These are phyloP conservation scores for Pterocles gutturalis DNA, from an alignment of 2,113 vertebrate genomes.

Conservation along the genomic window DNA sequence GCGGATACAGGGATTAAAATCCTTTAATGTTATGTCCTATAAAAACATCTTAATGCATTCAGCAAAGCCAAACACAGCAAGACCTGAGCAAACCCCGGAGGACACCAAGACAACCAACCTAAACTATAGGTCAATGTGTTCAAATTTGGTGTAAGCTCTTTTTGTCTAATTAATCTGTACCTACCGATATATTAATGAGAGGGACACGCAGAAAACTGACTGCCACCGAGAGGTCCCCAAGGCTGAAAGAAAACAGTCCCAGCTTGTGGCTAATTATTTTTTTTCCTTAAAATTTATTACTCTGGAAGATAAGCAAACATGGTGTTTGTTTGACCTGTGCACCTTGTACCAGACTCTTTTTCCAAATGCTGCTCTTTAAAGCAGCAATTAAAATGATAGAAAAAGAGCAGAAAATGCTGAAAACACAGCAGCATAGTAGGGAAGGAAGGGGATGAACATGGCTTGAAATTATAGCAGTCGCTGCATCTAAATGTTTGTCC, in stretches of 20 bases:
- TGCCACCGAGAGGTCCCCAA: background rate
- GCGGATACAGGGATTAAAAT: background rate
- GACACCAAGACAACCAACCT: background rate
- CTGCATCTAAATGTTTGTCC: accelerated
- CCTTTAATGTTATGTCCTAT: background rate
- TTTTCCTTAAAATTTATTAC: background rate
- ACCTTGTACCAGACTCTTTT: background rate
- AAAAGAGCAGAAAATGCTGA: background rate
- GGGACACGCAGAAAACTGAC: background rate
- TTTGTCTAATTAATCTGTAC: slow-evolving; percentile 19
- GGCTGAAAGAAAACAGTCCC: slow-evolving; percentile 13
- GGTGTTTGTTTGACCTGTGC: slow-evolving; percentile 49
- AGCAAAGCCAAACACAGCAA: background rate
- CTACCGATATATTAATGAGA: background rate
- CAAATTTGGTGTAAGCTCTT: background rate
- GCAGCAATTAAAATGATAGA: background rate
- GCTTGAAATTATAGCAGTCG: background rate
- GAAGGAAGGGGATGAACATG: accelerated
- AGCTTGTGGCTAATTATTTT: slow-evolving; percentile 37
- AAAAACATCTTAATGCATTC: background rate
- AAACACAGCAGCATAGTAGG: background rate
- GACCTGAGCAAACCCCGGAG: background rate
- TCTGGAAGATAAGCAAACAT: slow-evolving; percentile 15
- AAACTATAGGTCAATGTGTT: background rate
- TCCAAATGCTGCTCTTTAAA: background rate